phyloP scores from a whole-genome alignment of 2,113 vertebrate species.

The Tringa solitaria region DNA sequence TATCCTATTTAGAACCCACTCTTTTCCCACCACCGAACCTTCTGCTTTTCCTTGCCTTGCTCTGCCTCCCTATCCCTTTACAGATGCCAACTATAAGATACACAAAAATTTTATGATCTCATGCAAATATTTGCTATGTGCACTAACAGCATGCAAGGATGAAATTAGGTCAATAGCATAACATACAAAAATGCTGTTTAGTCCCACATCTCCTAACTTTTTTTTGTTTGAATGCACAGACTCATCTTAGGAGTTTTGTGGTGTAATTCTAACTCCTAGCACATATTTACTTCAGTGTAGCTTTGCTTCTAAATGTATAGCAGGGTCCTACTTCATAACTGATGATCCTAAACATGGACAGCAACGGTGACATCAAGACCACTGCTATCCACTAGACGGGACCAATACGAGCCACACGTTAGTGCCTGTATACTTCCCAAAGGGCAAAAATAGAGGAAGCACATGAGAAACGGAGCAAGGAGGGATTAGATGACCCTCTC shows the following conservation, averaged over 20 bases:
- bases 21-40: not conserved
- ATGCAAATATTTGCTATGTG: not conserved
- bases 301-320: not conserved
- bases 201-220: not conserved
- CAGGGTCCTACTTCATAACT: not conserved
- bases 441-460: not conserved
- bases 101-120: not conserved
- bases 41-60: not conserved
- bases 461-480: not conserved
- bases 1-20: not conserved
- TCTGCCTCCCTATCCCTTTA: not conserved
- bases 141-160: not conserved
- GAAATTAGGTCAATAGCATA: not conserved
- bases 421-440: not conserved
- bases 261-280: not conserved
- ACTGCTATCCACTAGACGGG: not conserved
- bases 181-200: not conserved
- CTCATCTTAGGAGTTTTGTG: not conserved
- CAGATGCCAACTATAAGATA: not conserved
- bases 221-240: not conserved
- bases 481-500: not conserved
- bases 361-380: not conserved
- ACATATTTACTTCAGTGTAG: not conserved
- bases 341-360: accelerated
- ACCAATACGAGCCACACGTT: not conserved